Evolutionary conservation across 2,797 vertebrate species (phyloP).

Genomic region (Girardinus metallicus): DNA sequence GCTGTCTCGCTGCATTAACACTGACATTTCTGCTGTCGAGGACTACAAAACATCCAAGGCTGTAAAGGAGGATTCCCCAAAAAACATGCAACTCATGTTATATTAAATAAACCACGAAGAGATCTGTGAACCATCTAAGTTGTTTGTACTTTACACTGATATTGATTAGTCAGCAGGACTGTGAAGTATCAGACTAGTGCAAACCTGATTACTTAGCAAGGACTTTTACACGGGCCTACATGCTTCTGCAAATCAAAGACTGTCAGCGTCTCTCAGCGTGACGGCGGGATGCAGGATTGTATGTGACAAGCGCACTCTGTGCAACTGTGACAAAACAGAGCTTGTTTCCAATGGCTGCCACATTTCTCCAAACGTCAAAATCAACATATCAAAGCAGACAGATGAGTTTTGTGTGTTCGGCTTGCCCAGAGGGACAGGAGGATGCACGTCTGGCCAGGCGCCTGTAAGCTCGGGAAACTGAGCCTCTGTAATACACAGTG

Average conservation of each 20-base stretch:
- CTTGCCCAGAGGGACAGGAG: conserved; percentile 59
- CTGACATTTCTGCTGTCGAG: conserved; percentile 1
- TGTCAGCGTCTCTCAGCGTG: conserved; percentile 48
- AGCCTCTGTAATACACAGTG: conserved; percentile 46
- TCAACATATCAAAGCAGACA: conserved; percentile 69
- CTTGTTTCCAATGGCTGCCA: conserved; percentile 69
- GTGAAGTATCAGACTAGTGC: conserved; percentile 14
- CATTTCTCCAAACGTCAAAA: conserved; percentile 65
- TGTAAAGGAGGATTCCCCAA: not conserved
- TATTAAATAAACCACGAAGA: not conserved
- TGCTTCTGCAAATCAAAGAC: conserved; percentile 52
- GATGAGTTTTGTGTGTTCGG: conserved; percentile 65
- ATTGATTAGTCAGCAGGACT: conserved; percentile 15
- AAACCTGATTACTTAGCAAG: conserved; percentile 33
- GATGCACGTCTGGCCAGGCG: conserved; percentile 53
- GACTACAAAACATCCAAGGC: not conserved
- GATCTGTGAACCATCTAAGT: not conserved
- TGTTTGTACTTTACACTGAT: conserved; percentile 24
- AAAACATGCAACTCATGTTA: not conserved
- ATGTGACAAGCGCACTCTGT: conserved; percentile 66
- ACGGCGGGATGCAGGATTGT: conserved; percentile 49
- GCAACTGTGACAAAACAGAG: conserved; percentile 69
- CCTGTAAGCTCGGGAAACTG: conserved; percentile 53
- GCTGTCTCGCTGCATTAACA: conserved; percentile 7
- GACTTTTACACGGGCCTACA: conserved; percentile 12